Evolutionary conservation across 2,113 vertebrate genomes (phyloP), one percentile per base, ranked within the genome.

Genomic region (Cryptotis parvus): DNA sequence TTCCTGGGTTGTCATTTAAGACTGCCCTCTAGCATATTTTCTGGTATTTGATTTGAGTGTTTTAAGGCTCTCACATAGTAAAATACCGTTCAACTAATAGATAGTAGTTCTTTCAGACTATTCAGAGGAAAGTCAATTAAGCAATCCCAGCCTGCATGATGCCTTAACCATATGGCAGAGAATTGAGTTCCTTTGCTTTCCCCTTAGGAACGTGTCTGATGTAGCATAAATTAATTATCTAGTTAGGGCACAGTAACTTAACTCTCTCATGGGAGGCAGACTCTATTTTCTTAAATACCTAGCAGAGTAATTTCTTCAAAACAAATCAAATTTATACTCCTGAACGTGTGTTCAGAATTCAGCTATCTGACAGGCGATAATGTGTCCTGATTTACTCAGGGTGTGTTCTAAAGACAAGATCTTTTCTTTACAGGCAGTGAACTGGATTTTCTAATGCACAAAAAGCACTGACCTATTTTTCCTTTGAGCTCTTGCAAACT

Each of bases 361-460:
- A 93, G 52, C 49, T 84, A 4, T 65, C 73, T 85, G 41, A 61
- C 24, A 81, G 63, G 55, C 80, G n/a, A 65, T 27, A 39, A n/a
- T 35, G 55, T 68, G 31, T 91, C 43, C 63, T 92, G 52, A 65
- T 86, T 89, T 35, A 20, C 26, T 3, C 37, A 14, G 29, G 22
- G 39, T 31, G 16, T 31, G 6, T 69, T 94, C 27, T 41, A 76
- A 72, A 85, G 66, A 86, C 27, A 82, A 66, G 18, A 24, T 45
- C 29, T 18, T 92, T 81, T 70, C 37, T 95, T 89, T 79, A 75
- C 5, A 87, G 9, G 4, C 37, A 26, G 1, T 89, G 41, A 93
- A 82, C 89, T 95, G 68, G 66, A 79, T 80, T 93, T 91, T 52
- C 61, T 43, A 83, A 91, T 49, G n/a, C 52, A 86, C n/a, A 31